Evolutionary conservation across 2,113 vertebrate species (phyloP).

Genomic region (Colistium nudipinnis): DNA sequence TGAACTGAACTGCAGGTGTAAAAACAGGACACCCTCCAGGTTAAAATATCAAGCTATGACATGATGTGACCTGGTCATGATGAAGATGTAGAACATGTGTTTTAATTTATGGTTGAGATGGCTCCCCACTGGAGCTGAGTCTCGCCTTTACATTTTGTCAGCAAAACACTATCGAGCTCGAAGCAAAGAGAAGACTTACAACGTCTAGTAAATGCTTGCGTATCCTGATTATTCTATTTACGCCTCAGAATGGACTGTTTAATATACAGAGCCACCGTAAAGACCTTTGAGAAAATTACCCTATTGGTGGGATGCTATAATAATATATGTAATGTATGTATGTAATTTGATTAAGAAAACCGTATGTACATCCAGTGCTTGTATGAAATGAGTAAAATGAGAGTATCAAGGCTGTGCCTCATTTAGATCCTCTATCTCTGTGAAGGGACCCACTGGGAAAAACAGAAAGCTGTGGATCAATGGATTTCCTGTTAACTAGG

Average conservation of each 20-base stretch:
- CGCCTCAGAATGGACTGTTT: background rate
- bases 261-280: background rate
- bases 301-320: background rate
- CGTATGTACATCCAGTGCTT: background rate
- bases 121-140: conserved; percentile 6
- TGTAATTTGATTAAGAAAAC: background rate
- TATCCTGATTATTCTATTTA: conserved; percentile 4
- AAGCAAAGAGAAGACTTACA: conserved; percentile 10
- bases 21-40: too few relatives aligned
- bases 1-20: background rate
- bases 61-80: conserved; percentile 3
- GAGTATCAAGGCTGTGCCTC: background rate
- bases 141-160: conserved; percentile 21
- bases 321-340: too few relatives aligned
- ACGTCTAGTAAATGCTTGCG: conserved; percentile 10
- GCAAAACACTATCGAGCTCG: conserved; percentile 21
- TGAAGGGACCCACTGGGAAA: conserved; percentile 3
- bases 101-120: conserved; percentile 14
- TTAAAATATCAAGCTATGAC: conserved; percentile 14
- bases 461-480: conserved; percentile 24
- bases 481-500: conserved; percentile 42
- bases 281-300: background rate
- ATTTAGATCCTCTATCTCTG: conserved; percentile 18
- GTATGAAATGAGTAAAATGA: background rate
- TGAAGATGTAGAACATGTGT: conserved; percentile 15